Evolutionary conservation across 2,888 invertebrate genomes (phyloP).

Genomic region (Drosophila anomelani): DNA sequence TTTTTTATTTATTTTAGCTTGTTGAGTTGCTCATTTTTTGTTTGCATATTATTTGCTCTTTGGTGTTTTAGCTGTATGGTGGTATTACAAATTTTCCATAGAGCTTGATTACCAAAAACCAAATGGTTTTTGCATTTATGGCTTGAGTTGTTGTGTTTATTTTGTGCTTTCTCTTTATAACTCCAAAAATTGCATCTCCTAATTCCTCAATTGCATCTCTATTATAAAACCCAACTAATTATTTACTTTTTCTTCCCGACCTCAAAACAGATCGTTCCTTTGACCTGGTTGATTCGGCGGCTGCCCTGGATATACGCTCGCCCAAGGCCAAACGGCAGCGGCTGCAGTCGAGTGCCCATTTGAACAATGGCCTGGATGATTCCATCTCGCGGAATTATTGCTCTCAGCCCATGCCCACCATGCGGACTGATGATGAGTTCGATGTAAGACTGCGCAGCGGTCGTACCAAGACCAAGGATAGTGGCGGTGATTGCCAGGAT

Average conservation of each 20-base stretch:
- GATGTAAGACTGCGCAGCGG: conserved; percentile 33
- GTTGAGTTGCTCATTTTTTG: conserved; percentile 20
- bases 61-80: conserved; percentile 91
- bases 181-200: too few species aligned
- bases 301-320: conserved; percentile 80
- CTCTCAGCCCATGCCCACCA: conserved; percentile 84
- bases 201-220: not conserved
- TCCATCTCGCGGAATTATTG: conserved; percentile 84
- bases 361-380: conserved; percentile 81
- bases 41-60: conserved; percentile 87
- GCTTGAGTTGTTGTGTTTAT: conserved; percentile 39
- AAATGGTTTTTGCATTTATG: conserved; percentile 84
- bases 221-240: not conserved
- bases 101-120: conserved; percentile 91
- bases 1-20: conserved; percentile 18
- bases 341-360: conserved; percentile 80
- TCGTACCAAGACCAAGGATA: conserved; percentile 15
- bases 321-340: conserved; percentile 83
- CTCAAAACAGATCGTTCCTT: conserved; percentile 79
- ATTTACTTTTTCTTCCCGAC: not conserved
- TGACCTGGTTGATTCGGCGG: conserved; percentile 82
- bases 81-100: conserved; percentile 86
- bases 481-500: conserved; percentile 62
- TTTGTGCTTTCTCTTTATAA: not conserved
- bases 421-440: conserved; percentile 66